Evolutionary conservation across 2,888 invertebrate species (phyloP).

Genomic region (Hyalella azteca): DNA sequence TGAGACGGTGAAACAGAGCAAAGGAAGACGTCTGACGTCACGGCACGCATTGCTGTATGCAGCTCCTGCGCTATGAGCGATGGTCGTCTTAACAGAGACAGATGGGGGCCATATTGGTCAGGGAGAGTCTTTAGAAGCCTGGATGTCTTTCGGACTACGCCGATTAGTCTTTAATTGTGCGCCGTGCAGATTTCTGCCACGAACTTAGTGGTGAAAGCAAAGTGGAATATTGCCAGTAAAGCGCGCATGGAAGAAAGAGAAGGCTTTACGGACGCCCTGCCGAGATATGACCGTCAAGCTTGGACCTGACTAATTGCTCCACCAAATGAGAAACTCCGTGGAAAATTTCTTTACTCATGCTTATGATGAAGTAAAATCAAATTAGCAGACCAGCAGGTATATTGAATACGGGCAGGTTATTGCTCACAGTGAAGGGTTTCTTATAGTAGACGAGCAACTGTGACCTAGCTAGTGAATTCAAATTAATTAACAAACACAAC

Average conservation of each 20-base stretch:
- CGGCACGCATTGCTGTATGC: neutral
- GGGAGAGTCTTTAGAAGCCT: conserved; percentile 24
- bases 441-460: too few relatives aligned
- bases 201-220: conserved; percentile 29
- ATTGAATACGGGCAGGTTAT: too few relatives aligned
- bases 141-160: conserved; percentile 8
- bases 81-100: conserved; percentile 6
- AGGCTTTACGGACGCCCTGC: neutral
- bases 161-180: conserved; percentile 34
- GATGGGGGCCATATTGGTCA: conserved; percentile 9
- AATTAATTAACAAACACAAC: too few relatives aligned
- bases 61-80: neutral
- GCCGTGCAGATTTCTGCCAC: conserved; percentile 16
- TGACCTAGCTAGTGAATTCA: too few relatives aligned
- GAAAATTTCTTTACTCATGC: neutral
- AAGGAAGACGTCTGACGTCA: neutral
- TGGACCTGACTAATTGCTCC: neutral
- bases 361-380: too few relatives aligned
- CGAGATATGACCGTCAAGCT: neutral
- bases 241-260: neutral
- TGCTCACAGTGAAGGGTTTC: too few relatives aligned
- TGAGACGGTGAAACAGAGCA: too few relatives aligned
- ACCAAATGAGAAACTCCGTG: conserved; percentile 1
- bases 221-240: neutral
- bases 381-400: too few relatives aligned